Conservation (phyloP, 2,888 invertebrate genomes). For the Drosophila longiperda region DNA sequence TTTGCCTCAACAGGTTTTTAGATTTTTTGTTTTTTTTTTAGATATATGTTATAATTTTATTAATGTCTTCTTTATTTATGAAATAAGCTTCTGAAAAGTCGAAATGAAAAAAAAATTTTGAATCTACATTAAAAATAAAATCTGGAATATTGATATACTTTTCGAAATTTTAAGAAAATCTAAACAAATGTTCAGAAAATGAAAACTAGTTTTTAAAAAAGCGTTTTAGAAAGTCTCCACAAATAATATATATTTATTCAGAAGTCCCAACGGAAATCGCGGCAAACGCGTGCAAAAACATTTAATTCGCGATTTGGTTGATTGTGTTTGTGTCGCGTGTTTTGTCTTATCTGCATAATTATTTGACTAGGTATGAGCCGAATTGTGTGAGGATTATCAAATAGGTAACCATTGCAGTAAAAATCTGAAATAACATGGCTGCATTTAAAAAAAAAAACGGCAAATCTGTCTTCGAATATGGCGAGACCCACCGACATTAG, state of each 20-base stretch:
- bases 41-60: neutral
- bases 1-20: too few species aligned
- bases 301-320: neutral
- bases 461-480: neutral
- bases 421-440: conserved; percentile 52
- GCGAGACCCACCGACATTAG: conserved; percentile 69
- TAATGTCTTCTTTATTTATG: neutral
- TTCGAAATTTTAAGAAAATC: neutral
- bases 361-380: conserved; percentile 34
- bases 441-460: neutral
- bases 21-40: too few species aligned
- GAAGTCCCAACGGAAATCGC: neutral
- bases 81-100: neutral
- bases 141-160: neutral
- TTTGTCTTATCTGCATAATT: neutral
- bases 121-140: neutral
- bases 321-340: neutral
- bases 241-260: neutral
- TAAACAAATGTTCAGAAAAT: neutral
- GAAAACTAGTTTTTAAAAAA: neutral
- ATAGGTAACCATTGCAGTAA: conserved; percentile 72
- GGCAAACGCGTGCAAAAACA: neutral
- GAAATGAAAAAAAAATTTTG: neutral
- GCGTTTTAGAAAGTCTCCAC: neutral
- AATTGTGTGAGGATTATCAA: conserved; percentile 79